Evolutionary conservation across 2,888 invertebrate genomes (phyloP).

Genomic region (Eristalis tenax): DNA sequence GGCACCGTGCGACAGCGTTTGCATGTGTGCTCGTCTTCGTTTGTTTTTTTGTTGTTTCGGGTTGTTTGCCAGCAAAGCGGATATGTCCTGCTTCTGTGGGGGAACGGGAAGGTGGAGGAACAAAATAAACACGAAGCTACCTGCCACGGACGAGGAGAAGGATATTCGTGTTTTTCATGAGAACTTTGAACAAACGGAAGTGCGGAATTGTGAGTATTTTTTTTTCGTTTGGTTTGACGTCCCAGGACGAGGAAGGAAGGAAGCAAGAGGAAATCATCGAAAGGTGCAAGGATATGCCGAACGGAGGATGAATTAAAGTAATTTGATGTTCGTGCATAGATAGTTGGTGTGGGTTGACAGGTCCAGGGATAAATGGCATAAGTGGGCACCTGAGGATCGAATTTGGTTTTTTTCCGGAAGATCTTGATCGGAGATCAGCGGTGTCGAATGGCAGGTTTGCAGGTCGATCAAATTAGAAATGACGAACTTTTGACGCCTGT

Average conservation of each 20-base stretch:
- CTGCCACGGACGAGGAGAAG: constrained; percentile 59
- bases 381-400: background rate
- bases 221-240: constrained; percentile 1
- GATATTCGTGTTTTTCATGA: constrained; percentile 65
- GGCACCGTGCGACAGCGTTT: background rate
- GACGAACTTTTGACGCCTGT: background rate
- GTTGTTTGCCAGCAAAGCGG: constrained; percentile 61
- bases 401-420: background rate
- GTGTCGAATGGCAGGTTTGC: background rate
- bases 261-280: constrained; percentile 27
- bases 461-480: background rate
- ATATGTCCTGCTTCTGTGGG: constrained; percentile 61
- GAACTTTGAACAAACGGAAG: constrained; percentile 70
- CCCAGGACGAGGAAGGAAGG: background rate
- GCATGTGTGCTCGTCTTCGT: constrained; percentile 18
- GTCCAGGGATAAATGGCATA: constrained; percentile 8
- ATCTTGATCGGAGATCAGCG: background rate
- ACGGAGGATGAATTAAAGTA: constrained; percentile 49
- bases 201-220: constrained; percentile 65
- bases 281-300: constrained; percentile 68
- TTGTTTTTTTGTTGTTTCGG: constrained; percentile 28
- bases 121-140: constrained; percentile 67
- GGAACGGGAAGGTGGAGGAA: constrained; percentile 29
- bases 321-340: constrained; percentile 55
- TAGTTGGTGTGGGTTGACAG: constrained; percentile 27